phyloP scores from a whole-genome alignment of 2,888 invertebrate species.

The Philhelius pedissequus region DNA sequence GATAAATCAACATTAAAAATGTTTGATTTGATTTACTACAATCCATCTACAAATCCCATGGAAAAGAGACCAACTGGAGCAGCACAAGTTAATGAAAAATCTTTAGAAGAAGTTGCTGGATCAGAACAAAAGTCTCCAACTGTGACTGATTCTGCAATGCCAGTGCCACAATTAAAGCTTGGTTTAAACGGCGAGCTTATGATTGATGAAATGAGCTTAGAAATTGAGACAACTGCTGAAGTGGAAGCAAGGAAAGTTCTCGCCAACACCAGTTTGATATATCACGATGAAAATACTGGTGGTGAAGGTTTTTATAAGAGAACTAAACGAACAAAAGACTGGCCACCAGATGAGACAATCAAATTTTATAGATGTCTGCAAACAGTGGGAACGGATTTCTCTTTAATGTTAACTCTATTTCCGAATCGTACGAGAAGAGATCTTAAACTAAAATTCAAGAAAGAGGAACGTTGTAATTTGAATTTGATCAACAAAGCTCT shows the following conservation, averaged over 20 bases:
- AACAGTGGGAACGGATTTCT: constrained; percentile 95
- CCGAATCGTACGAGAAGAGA: constrained; percentile 89
- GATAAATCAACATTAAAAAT: constrained; percentile 88
- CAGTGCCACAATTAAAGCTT: constrained; percentile 91
- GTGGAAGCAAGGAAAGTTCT: constrained; percentile 83
- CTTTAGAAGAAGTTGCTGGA: constrained; percentile 59
- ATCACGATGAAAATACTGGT: constrained; percentile 82
- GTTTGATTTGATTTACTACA: constrained; percentile 95
- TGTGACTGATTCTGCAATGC: constrained; percentile 78
- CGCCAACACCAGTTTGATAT: constrained; percentile 83
- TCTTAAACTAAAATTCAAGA: constrained; percentile 94
- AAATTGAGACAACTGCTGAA: constrained; percentile 83
- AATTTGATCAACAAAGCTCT: constrained; percentile 87
- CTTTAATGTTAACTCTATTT: constrained; percentile 91
- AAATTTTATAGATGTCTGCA: constrained; percentile 94
- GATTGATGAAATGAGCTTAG: constrained; percentile 91
- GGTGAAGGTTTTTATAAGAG: constrained; percentile 84
- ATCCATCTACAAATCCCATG: constrained; percentile 89
- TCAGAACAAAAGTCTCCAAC: constrained; percentile 71
- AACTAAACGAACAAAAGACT: constrained; percentile 85
- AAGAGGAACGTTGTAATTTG: constrained; percentile 90
- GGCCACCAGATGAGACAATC: constrained; percentile 89
- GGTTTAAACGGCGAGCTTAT: constrained; percentile 92
- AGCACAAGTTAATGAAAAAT: constrained; percentile 74
- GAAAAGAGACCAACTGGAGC: constrained; percentile 76